Base-by-base conservation (phyloP, 2,888 invertebrate genomes). In the Pristionchus maxplancki region DNA sequence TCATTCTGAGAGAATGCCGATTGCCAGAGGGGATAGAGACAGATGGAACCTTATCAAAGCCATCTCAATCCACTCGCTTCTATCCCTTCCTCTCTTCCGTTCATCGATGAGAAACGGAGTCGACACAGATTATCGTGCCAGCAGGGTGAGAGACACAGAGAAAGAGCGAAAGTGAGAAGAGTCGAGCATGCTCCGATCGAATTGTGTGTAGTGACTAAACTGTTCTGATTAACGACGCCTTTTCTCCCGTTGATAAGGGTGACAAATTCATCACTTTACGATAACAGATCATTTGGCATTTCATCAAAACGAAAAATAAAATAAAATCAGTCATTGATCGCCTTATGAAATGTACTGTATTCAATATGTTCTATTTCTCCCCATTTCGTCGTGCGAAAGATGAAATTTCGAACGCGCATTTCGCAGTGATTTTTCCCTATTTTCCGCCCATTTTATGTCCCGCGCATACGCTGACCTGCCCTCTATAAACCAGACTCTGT, bases 31-130 rank as follows among this genome's bases (percentile, higher is more conserved):
- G 40, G 78, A 40, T 44, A 48, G 78, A 44, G 78, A 40, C n/a
- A 28, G 34, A 40, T 24, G 15, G 15, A 17, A 78, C 78, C 78
- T 78, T 78, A 78, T 78, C 78, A 74, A 13, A 40, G 71, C 71
- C 71, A 44, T 78, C 78, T 78, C 44, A 17, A 78, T 44, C 44
- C 78, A 15, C 1, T 8, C 44, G 15, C 15, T 20, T 78, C 78
- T 34, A n/a, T 78, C 78, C 40, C 44, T 44, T 20, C n/a, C 13
- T 17, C 9, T 78, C 44, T 40, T n/a, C n/a, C 24, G 40, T 44
- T 78, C 78, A 78, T 78, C 78, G 48, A 78, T 48, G 44, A 78
- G 37, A 78, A 78, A 40, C 78, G n/a, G n/a, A 44, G 44, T 17
- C 24, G 40, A 44, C 37, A 28, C 44, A 78, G 78, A 78, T 78